Conservation (phyloP, 2,888 invertebrate genomes). For the Zygothrica quintamaculata region DNA sequence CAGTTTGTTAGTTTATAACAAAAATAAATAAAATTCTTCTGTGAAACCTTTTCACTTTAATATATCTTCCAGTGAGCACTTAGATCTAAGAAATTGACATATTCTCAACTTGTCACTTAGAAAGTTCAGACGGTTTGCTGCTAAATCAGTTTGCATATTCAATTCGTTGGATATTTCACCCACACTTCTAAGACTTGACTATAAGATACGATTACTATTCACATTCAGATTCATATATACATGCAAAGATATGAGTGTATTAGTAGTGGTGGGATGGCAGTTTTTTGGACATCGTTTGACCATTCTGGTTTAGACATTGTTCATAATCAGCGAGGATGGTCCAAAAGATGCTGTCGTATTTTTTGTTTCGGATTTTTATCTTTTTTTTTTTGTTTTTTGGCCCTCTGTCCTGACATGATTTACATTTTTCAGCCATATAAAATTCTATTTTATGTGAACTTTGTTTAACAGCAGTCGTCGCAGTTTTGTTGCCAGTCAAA, state of each 20-base stretch:
- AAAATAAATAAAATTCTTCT: too few relatives aligned
- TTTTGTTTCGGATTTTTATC: constrained; percentile 1
- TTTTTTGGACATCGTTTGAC: constrained; percentile 49
- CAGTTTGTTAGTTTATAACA: too few relatives aligned
- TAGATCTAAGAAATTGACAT: constrained; percentile 7
- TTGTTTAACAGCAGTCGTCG: constrained; percentile 59
- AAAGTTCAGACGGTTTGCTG: constrained; percentile 22
- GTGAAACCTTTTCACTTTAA: background rate
- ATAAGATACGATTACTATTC: too few relatives aligned
- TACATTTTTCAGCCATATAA: constrained; percentile 77
- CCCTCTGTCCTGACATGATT: constrained; percentile 65
- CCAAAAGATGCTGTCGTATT: constrained; percentile 34
- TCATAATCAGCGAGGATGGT: constrained; percentile 68
- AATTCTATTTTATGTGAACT: constrained; percentile 77
- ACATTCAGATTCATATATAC: background rate
- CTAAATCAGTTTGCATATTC: constrained; percentile 32
- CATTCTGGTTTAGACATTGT: constrained; percentile 54
- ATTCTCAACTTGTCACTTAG: constrained; percentile 3
- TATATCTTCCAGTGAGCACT: background rate
- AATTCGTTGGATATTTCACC: constrained; percentile 6
- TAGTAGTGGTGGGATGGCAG: constrained; percentile 29
- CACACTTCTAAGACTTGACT: background rate
- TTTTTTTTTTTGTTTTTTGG: constrained; percentile 28
- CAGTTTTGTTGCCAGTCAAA: constrained; percentile 35
- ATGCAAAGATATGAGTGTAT: too few relatives aligned